Evolutionary conservation across 2,888 invertebrate species (phyloP).

Genomic region (Drosophila acutilabella): DNA sequence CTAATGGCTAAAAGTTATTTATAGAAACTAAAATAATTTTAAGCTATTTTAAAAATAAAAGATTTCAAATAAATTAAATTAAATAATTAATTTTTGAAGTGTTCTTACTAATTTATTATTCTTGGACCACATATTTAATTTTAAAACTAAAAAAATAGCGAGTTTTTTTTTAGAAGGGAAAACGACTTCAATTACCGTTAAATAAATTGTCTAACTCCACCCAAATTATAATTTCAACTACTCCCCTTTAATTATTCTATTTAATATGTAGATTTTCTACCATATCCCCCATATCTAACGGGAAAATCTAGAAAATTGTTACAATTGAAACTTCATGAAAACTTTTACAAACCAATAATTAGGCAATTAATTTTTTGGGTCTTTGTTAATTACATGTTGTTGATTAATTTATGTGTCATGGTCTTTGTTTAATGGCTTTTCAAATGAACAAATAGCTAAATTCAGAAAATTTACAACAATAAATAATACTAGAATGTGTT

Average conservation of each 20-base stretch:
- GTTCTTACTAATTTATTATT: too few species aligned
- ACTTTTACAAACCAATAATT: slow-evolving; percentile 4
- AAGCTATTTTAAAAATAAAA: neutral
- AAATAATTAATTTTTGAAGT: too few species aligned
- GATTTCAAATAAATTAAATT: too few species aligned
- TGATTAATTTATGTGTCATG: slow-evolving; percentile 12
- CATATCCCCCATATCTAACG: neutral
- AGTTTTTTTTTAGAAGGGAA: too few species aligned
- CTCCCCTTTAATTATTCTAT: neutral
- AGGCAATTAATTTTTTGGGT: slow-evolving; percentile 6
- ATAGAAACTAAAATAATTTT: neutral
- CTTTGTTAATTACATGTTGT: slow-evolving; percentile 8
- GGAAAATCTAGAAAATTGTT: neutral
- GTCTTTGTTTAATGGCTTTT: slow-evolving; percentile 7
- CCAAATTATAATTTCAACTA: too few species aligned
- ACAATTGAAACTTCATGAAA: neutral
- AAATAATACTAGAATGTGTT: neutral
- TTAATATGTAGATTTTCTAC: neutral
- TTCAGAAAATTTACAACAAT: neutral
- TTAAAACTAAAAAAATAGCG: too few species aligned
- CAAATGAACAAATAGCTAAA: slow-evolving; percentile 1
- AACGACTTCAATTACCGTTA: too few species aligned
- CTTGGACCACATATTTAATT: too few species aligned
- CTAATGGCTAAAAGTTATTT: neutral
- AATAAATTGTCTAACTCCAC: too few species aligned